Evolutionary conservation across 1,140 invertebrate species (phyloP).

Genomic region (Halesus radiatus): DNA sequence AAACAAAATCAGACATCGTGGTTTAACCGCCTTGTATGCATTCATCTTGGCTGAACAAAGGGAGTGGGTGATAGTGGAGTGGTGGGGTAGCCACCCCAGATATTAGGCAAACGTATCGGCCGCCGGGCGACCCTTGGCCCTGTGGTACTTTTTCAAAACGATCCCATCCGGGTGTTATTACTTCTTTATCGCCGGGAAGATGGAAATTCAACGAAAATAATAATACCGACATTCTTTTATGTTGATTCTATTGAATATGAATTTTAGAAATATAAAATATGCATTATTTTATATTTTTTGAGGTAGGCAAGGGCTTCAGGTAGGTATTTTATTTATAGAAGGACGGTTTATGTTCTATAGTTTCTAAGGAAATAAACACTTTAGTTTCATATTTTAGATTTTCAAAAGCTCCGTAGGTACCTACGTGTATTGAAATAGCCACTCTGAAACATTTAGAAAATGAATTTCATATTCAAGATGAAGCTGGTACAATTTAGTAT

Average conservation of each 20-base stretch:
- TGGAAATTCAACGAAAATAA: conserved; percentile 54
- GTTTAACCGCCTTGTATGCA: conserved; percentile 1
- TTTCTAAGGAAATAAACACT: too few relatives aligned
- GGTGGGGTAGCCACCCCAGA: conserved; percentile 31
- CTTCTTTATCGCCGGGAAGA: conserved; percentile 54
- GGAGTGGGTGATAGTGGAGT: background rate
- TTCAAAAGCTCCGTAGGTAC: too few relatives aligned
- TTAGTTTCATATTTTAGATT: too few relatives aligned
- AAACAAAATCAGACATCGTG: background rate
- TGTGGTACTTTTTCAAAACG: conserved; percentile 57
- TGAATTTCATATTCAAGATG: too few relatives aligned
- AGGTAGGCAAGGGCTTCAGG: too few relatives aligned
- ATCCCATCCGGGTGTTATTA: conserved; percentile 57
- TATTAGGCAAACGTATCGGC: conserved; percentile 58
- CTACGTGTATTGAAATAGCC: too few relatives aligned
- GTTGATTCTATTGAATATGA: conserved; percentile 18
- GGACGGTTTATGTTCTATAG: too few relatives aligned
- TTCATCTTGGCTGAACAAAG: conserved; percentile 52
- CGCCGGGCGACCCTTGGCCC: conserved; percentile 50
- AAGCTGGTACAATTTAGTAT: too few relatives aligned
- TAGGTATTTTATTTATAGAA: too few relatives aligned
- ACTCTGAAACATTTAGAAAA: too few relatives aligned
- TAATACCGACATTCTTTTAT: conserved; percentile 32
- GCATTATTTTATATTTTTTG: too few relatives aligned
- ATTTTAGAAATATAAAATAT: background rate